A percentile compares a stretch with the other conserved stretches of the same genome.
These are phyloP conservation scores for Falco rusticolus DNA, from an alignment of 2,797 vertebrate genomes.

Conservation along the genomic window DNA sequence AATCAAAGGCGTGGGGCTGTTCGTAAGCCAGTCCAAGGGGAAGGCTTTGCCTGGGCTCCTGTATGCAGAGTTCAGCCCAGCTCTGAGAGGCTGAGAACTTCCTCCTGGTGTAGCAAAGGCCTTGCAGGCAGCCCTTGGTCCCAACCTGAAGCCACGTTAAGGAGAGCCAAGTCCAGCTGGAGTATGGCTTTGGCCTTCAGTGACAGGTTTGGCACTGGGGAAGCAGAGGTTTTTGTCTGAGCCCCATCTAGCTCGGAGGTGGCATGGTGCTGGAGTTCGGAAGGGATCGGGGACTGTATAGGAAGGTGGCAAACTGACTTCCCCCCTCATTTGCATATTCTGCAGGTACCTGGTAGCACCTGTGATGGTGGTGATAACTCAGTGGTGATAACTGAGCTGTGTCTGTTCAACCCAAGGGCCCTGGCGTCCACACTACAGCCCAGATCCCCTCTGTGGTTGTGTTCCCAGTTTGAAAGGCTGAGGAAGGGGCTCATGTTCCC, in stretches of 20 bases:
- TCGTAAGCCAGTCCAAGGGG: not conserved
- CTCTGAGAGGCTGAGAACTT: not conserved
- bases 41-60: not conserved
- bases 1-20: not conserved
- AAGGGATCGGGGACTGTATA: not conserved
- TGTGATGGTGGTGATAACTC: too few species aligned
- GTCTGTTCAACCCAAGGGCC: not conserved
- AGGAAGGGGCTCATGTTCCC: not conserved
- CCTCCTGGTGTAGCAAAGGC: not conserved
- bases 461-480: not conserved
- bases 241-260: not conserved
- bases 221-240: not conserved
- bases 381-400: not conserved
- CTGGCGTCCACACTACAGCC: not conserved
- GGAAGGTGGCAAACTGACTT: not conserved
- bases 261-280: not conserved
- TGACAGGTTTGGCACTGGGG: not conserved
- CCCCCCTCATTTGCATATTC: not conserved
- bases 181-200: not conserved
- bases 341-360: not conserved
- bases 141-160: not conserved
- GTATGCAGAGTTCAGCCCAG: not conserved
- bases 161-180: not conserved
- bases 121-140: not conserved
- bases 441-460: not conserved